Base-by-base conservation (phyloP, 35 echinoderm and acorn worm genomes). In the Anneissia japonica region DNA sequence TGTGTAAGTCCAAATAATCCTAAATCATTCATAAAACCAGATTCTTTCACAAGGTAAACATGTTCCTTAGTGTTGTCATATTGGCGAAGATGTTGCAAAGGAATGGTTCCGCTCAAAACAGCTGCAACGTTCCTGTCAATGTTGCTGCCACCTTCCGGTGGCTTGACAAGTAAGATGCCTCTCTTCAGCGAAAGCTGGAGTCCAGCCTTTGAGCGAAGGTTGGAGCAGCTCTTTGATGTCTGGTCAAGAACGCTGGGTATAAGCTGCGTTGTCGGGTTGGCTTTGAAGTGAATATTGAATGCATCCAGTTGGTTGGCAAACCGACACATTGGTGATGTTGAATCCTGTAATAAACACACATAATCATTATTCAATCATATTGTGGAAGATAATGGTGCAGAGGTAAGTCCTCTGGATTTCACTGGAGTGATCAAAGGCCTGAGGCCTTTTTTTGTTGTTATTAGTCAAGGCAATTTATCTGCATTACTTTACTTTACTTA, bases 1-100 rank as follows among this genome's bases (percentile, higher is more conserved):
- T 37, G 79, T 32, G 32, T 34, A 33, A 72, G 31, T 37, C 31
- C 79, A 23, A 51, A 21, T 0, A 73, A 82, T 77, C 80, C 34
- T 80, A 72, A 5, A 79, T 75, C 32, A 82, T 73, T 36, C 72
- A 55, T 0, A 92, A 35, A 31, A 82, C 73, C n/a, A 73, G 72
- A 84, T 79, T 41, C 26, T 79, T 76, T 35, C 86, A 72, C 23
- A 46, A 38, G 21, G 80, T 84, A 72, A 79, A 79, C 30, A 80
- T 73, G 76, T 79, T 87, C 82, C 46, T 72, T 29, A 36, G 35
- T 14, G 46, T 84, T 19, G 26, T 37, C 30, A 84, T 17, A 13
- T 35, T 56, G 46, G 34, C 73, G 26, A 72, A 46, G 32, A 72
- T 84, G 34, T 46, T 64, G 51, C 51, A 64, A 23, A 19, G 51